Conservation (phyloP, 2,888 invertebrate genomes). For the Tetrapedia diversipes region DNA sequence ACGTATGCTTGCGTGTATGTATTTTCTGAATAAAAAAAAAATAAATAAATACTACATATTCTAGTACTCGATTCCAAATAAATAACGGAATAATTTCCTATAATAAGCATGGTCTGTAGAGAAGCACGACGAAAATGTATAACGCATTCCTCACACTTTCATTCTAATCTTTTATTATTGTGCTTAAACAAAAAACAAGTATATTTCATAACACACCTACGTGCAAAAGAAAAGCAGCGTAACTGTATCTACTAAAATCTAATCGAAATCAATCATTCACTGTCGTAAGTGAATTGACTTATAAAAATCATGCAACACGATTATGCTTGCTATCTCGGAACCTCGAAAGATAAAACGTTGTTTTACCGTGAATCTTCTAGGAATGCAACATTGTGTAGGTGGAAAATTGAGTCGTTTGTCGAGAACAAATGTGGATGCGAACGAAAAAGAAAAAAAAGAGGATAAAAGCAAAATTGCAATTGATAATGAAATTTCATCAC, state of each 20-base stretch:
- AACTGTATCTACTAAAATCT: conserved; percentile 17
- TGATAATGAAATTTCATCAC: conserved; percentile 15
- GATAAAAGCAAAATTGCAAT: neutral
- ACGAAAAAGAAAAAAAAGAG: neutral
- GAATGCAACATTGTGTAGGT: neutral
- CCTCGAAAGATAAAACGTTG: conserved; percentile 24
- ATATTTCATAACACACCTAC: neutral
- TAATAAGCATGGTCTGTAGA: neutral
- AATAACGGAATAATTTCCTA: too few relatives aligned
- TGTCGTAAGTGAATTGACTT: conserved; percentile 11
- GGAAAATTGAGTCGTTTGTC: neutral
- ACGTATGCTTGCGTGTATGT: too few relatives aligned
- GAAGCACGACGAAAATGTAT: neutral
- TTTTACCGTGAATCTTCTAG: conserved; percentile 19
- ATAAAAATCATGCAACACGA: conserved; percentile 37
- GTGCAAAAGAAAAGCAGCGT: neutral
- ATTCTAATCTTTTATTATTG: neutral
- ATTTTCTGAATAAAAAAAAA: too few relatives aligned
- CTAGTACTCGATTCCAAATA: too few relatives aligned
- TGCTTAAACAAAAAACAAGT: neutral
- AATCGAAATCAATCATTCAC: conserved; percentile 21
- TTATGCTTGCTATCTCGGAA: conserved; percentile 27
- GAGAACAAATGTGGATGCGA: neutral
- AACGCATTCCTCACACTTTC: neutral
- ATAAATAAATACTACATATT: too few relatives aligned